Base-by-base conservation (phyloP, 2,888 invertebrate species). In the Drosophila mimica region DNA sequence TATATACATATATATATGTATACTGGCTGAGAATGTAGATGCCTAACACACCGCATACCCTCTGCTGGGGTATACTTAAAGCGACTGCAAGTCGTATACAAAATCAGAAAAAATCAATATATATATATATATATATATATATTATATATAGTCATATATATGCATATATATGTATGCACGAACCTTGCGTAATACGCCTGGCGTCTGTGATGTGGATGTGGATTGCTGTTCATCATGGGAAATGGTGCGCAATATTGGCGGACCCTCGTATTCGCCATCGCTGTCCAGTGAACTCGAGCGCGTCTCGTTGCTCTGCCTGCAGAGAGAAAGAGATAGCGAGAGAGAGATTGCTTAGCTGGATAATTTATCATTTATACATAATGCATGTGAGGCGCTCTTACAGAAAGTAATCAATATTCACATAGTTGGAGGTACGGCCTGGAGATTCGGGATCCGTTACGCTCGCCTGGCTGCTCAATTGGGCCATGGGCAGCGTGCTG, bases 341-440 rank as follows among this genome's bases (percentile, higher is more conserved):
- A 28, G 15, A 28, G 5, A 17, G 58, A 52, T 13, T 33, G 53
- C 11, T 25, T 49, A 25, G n/a, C 9, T 17, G 17, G 5, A 4
- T 11, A 9, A 1, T 11, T 52, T 11, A 9, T 43, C 5, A 30
- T 15, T 43, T 6, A 30, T 17, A 6, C 25, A 51, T n/a, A 17
- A 30, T 51, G 25, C 17, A 28, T 17, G 17, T 17, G 4, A 30
- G 4, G n/a, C 28, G 51, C 57, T 13, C 95, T 94, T 92, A 97
- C 93, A 98, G 95, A 89, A 98, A 98, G 93, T 97, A 98, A 93
- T 98, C 97, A 94, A 98, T 97, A 93, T 98, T 98, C 93, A 97
- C 97, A 93, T 98, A 98, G 94, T 98, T 97, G 76, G 97, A 96
- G 80, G 96, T 96, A 87, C 95, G 95, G 88, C 96, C 96, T 62